Base-by-base conservation (phyloP, 2,797 vertebrate genomes). In the Falco naumanni region DNA sequence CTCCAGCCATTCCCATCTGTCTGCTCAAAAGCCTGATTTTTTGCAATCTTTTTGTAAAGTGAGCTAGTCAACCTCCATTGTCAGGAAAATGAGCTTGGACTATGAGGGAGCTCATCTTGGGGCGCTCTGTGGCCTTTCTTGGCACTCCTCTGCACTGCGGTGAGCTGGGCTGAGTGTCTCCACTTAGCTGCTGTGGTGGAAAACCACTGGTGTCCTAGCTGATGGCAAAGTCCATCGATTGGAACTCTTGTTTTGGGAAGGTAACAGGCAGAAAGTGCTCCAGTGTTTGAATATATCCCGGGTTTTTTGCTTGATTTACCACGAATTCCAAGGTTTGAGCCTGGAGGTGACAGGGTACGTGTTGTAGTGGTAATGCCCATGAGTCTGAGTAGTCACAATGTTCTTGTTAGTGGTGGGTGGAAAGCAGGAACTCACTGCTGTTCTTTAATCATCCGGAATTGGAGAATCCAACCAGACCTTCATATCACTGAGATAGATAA, bases 391-490 rank as follows among this genome's bases (percentile, higher is more conserved):
- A 82, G 48, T 74, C 45, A 63, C 37, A 57, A 9, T 78, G 19
- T 10, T 80, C 75, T 59, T 76, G 37, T 57, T 92, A 76, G 31
- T 50, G 59, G 34, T 63, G 60, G 18, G 19, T 54, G 31, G 28
- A 70, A 87, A 87, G 70, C 43, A 89, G 88, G 87, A 93, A 77
- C 34, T 91, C 0, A 0, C 20, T 43, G 39, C 70, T 89, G 39
- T 76, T 89, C 60, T 93, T 93, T 64, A 85, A 83, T 89, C 71
- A 68, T 57, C 10, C 29, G 50, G 56, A 92, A 78, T 1, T 83
- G 60, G 48, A 89, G 64, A 95, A 78, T 89, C 87, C 61, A 93
- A 91, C 64, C 68, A 93, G 89, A 53, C 60, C n/a, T 82, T 92
- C 34, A 2, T 94, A 87, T 89, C 75, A 31, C 51, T 53, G 53